Evolutionary conservation across 2,113 vertebrate genomes (phyloP).

Genomic region (Origma solitaria): DNA sequence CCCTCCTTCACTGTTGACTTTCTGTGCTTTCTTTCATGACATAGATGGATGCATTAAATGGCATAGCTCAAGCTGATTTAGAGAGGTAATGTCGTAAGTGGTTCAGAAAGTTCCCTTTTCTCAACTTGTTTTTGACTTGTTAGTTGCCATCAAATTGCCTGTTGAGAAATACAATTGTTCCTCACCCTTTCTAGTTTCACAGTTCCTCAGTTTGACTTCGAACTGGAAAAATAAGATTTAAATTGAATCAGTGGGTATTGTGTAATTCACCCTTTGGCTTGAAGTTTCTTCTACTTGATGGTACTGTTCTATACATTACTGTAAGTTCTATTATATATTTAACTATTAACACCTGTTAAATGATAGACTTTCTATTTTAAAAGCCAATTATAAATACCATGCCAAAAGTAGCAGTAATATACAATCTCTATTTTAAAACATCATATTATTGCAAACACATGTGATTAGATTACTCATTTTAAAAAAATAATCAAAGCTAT

Average conservation of each 20-base stretch:
- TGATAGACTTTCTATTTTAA: background rate
- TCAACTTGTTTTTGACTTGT: background rate
- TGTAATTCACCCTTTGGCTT: background rate
- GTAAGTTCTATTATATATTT: background rate
- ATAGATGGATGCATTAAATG: background rate
- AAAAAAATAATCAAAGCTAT: background rate
- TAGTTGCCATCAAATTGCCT: background rate
- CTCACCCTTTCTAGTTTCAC: background rate
- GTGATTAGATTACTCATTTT: conserved; percentile 18
- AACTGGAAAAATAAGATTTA: background rate
- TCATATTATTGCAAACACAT: background rate
- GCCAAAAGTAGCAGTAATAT: background rate
- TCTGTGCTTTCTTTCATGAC: background rate
- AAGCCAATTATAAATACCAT: background rate
- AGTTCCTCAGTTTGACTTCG: background rate
- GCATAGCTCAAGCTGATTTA: background rate
- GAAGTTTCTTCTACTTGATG: background rate
- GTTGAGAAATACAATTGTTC: background rate
- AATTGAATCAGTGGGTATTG: background rate
- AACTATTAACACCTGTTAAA: background rate
- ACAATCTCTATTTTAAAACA: background rate
- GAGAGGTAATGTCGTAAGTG: background rate
- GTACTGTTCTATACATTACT: background rate
- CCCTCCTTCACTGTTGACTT: background rate
- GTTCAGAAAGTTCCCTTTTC: background rate